Percentiles rank a stretch among this genome's conserved stretches.
These are phyloP conservation scores for Andrena camellia DNA, from an alignment of 2,888 invertebrate genomes.

Conservation along the genomic window DNA sequence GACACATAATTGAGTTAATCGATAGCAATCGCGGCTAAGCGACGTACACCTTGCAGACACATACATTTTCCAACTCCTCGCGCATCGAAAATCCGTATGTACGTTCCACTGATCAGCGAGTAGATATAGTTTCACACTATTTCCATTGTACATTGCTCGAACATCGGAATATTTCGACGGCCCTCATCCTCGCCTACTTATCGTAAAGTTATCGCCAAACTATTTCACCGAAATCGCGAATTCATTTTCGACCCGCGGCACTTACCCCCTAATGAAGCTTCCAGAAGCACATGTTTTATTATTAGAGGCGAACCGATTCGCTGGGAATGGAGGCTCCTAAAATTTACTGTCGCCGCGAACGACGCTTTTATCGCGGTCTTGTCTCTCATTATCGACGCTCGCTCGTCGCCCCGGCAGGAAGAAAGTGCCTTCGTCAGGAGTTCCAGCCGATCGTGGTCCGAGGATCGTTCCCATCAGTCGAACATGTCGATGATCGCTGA, in stretches of 20 bases:
- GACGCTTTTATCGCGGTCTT: constrained; percentile 8
- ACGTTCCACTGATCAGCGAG: not conserved
- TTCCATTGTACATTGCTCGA: constrained; percentile 30
- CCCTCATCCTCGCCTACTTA: not conserved
- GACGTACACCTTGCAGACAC: constrained; percentile 46
- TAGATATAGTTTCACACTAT: constrained; percentile 18
- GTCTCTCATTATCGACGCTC: constrained; percentile 19
- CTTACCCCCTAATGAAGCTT: not conserved
- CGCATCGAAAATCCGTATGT: constrained; percentile 13
- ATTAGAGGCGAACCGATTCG: not conserved
- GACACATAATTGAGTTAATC: constrained; percentile 55
- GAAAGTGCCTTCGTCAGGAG: constrained; percentile 1
- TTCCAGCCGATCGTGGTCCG: not conserved
- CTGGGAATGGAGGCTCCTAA: not conserved
- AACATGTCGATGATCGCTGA: not conserved
- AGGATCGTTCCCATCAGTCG: not conserved
- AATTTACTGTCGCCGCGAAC: constrained; percentile 15
- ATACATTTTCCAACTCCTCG: constrained; percentile 39
- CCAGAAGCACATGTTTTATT: not conserved
- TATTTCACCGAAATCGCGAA: not conserved
- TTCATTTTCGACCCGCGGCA: not conserved
- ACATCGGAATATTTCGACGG: constrained; percentile 21
- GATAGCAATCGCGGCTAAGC: constrained; percentile 44
- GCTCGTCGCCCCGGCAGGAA: not conserved
- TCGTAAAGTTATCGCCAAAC: constrained; percentile 29